These are phyloP conservation scores for Numenius arquata DNA, from an alignment of 2,113 vertebrate genomes.

Conservation along the genomic window DNA sequence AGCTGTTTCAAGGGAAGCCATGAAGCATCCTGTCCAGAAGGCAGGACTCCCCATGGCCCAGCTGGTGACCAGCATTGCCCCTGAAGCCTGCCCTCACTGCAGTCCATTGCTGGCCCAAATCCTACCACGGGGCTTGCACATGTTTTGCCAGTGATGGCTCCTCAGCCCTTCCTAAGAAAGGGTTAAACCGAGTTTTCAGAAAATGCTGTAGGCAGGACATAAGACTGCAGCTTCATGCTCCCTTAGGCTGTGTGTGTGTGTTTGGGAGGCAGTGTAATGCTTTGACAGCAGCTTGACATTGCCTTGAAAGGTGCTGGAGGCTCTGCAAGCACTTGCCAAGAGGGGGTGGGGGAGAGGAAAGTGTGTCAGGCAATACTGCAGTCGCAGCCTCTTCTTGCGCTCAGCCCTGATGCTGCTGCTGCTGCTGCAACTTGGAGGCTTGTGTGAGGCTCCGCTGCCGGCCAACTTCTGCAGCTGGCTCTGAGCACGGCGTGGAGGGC, in stretches of 20 bases:
- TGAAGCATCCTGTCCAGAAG: neutral
- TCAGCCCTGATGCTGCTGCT: neutral
- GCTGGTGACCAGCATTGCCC: neutral
- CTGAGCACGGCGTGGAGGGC: neutral
- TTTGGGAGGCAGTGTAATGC: neutral
- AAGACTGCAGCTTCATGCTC: constrained; percentile 8
- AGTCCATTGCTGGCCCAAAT: neutral
- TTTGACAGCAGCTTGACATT: constrained; percentile 66
- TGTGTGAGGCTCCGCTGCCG: neutral
- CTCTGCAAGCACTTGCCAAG: constrained; percentile 56
- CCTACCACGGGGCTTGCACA: neutral
- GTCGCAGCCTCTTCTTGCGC: neutral
- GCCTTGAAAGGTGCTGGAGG: constrained; percentile 70
- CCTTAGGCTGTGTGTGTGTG: neutral
- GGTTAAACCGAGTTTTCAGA: neutral
- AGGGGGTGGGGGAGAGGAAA: constrained; percentile 53
- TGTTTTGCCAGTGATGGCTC: accelerated
- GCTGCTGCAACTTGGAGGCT: constrained; percentile 25
- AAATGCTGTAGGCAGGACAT: neutral
- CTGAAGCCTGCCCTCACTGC: neutral
- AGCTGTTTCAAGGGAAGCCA: neutral
- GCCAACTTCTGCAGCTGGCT: constrained; percentile 18
- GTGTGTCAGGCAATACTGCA: constrained; percentile 57
- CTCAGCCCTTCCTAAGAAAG: neutral
- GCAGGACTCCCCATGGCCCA: neutral